Evolutionary conservation across 2,888 invertebrate species (phyloP).

Genomic region (Ichneumon xanthorius): DNA sequence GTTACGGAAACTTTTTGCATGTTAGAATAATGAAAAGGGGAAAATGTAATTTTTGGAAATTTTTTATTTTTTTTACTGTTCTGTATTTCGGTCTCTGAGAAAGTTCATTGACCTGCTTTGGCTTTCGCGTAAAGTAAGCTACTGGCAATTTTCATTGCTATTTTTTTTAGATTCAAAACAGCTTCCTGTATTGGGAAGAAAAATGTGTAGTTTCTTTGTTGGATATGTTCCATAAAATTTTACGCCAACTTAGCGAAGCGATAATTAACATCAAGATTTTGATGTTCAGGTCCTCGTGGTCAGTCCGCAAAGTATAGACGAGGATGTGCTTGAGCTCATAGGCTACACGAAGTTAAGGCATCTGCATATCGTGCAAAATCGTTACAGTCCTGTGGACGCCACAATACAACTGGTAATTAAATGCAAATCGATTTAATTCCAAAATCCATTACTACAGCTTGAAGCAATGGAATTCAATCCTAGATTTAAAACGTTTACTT

Average conservation of each 20-base stretch:
- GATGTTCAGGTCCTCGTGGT: conserved; percentile 87
- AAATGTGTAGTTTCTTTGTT: background rate
- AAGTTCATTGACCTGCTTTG: too few species aligned
- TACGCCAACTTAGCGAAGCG: background rate
- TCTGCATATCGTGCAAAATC: conserved; percentile 91
- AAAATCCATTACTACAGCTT: conserved; percentile 12
- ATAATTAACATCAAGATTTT: background rate
- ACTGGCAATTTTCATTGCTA: too few species aligned
- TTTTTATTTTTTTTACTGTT: too few species aligned
- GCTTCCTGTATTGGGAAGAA: background rate
- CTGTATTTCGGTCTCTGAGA: too few species aligned
- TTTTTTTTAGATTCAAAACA: background rate
- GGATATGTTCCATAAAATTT: too few species aligned
- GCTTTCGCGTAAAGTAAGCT: too few species aligned
- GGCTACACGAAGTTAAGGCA: conserved; percentile 89
- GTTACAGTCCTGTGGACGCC: conserved; percentile 87
- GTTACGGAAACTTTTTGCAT: background rate
- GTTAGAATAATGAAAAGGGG: too few species aligned
- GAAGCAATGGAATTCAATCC: background rate
- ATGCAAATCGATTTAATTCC: conserved; percentile 82
- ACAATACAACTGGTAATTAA: conserved; percentile 85
- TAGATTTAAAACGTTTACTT: conserved; percentile 2
- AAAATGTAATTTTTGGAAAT: too few species aligned
- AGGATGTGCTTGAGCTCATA: conserved; percentile 89
- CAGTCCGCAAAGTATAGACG: conserved; percentile 91